Conservation (phyloP, 2,797 vertebrate species). For the Crax fasciolata region DNA sequence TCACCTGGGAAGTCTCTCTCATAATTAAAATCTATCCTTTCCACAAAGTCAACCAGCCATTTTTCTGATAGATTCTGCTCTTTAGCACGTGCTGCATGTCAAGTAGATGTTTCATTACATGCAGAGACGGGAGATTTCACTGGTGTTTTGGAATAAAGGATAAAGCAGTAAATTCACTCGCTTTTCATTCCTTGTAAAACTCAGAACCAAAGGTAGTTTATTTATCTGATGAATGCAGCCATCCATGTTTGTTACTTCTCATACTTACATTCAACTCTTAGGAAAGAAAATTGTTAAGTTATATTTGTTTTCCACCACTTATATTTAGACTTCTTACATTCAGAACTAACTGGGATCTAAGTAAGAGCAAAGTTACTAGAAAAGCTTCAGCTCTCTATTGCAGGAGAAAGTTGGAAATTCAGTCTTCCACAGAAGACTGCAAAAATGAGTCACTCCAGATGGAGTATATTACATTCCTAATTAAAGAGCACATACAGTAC, state of each 20-base stretch:
- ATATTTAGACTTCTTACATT: background rate
- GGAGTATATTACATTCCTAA: conserved; percentile 70
- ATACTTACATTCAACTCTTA: background rate
- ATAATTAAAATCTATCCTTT: background rate
- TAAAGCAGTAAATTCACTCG: background rate
- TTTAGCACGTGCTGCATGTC: background rate
- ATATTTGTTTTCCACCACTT: background rate
- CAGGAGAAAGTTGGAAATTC: background rate
- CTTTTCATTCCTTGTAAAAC: background rate
- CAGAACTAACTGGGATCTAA: background rate
- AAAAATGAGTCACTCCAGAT: conserved; percentile 74
- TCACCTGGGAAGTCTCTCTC: background rate
- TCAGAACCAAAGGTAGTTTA: background rate
- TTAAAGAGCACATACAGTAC: conserved; percentile 71
- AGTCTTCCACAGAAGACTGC: conserved; percentile 59
- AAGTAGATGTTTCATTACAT: background rate
- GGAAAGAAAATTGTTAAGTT: background rate
- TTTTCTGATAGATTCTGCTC: background rate
- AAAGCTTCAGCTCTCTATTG: too few relatives aligned
- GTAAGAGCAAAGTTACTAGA: too few relatives aligned
- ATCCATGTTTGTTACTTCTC: background rate
- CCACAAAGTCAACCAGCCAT: background rate
- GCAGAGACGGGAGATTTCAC: background rate
- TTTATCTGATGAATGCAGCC: background rate
- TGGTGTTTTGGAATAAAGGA: background rate